Evolutionary conservation across 2,113 vertebrate species (phyloP).

Genomic region (Oncorhynchus keta): DNA sequence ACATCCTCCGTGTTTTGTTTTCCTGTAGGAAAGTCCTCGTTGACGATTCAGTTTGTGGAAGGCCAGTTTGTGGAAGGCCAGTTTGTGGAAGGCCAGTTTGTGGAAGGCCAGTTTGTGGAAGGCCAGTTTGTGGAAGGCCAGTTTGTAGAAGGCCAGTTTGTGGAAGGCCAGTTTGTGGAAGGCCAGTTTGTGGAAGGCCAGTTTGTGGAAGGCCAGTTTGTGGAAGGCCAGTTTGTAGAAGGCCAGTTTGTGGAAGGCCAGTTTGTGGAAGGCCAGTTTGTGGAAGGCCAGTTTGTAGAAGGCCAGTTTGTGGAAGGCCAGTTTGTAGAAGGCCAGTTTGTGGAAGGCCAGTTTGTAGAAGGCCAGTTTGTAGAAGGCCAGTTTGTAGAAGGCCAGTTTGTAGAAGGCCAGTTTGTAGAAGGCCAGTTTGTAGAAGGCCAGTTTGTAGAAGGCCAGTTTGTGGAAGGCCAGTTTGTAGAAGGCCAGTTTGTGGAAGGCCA

Average conservation of each 20-base stretch:
- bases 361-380: slow-evolving; percentile 99
- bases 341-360: slow-evolving; percentile 99
- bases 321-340: slow-evolving; percentile 99
- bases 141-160: too few species aligned
- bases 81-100: slow-evolving; percentile 99
- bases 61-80: slow-evolving; percentile 99
- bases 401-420: slow-evolving; percentile 99
- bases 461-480: slow-evolving; percentile 99
- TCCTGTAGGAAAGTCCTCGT: slow-evolving; percentile 92
- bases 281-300: slow-evolving; percentile 99
- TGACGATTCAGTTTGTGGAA: slow-evolving; percentile 99
- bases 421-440: too few species aligned
- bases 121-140: slow-evolving; percentile 99
- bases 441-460: slow-evolving; percentile 99
- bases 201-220: slow-evolving; percentile 99
- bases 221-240: slow-evolving; percentile 99
- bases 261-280: slow-evolving; percentile 99
- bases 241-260: slow-evolving; percentile 99
- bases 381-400: slow-evolving; percentile 99
- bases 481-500: slow-evolving; percentile 99
- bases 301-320: slow-evolving; percentile 99
- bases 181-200: slow-evolving; percentile 99
- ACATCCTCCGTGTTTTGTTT: not conserved
- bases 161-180: slow-evolving; percentile 99
- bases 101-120: slow-evolving; percentile 99